phyloP scores from a whole-genome alignment of 2,888 invertebrate species.

The Agrilus cyanescens region DNA sequence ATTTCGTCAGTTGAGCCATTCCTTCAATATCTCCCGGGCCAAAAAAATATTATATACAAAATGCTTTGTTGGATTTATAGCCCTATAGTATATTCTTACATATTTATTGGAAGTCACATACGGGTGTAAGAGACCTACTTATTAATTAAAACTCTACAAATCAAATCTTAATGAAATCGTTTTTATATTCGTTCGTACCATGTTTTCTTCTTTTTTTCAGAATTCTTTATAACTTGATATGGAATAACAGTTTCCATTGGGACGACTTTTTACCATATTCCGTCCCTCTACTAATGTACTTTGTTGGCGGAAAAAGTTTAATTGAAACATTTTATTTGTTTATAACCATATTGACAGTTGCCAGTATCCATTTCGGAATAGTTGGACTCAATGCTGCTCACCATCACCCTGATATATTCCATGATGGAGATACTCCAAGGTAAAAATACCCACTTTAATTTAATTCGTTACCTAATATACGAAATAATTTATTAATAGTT shows the following conservation, averaged over 20 bases:
- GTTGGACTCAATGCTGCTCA: constrained; percentile 65
- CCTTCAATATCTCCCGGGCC: constrained; percentile 48
- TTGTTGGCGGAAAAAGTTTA: constrained; percentile 26
- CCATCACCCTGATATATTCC: constrained; percentile 69
- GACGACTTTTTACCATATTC: constrained; percentile 33
- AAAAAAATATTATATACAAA: constrained; percentile 30
- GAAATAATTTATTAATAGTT: too few species aligned
- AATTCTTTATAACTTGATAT: too few species aligned
- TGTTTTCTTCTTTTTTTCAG: too few species aligned
- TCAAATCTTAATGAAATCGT: too few species aligned
- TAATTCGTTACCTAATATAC: too few species aligned
- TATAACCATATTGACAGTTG: constrained; percentile 48
- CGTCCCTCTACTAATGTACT: constrained; percentile 35
- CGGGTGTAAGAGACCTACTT: constrained; percentile 13
- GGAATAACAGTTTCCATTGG: background rate
- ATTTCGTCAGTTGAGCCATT: constrained; percentile 54
- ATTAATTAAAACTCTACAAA: too few species aligned
- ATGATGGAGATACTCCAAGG: constrained; percentile 64
- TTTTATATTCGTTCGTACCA: too few species aligned
- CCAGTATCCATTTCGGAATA: constrained; percentile 48
- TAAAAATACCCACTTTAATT: constrained; percentile 22
- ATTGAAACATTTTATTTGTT: constrained; percentile 39
- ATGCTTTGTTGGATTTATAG: constrained; percentile 13
- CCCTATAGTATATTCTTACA: constrained; percentile 11
- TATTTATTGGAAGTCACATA: constrained; percentile 11